phyloP scores from a whole-genome alignment of 2,888 invertebrate species.

The Cheiracanthium punctorium region DNA sequence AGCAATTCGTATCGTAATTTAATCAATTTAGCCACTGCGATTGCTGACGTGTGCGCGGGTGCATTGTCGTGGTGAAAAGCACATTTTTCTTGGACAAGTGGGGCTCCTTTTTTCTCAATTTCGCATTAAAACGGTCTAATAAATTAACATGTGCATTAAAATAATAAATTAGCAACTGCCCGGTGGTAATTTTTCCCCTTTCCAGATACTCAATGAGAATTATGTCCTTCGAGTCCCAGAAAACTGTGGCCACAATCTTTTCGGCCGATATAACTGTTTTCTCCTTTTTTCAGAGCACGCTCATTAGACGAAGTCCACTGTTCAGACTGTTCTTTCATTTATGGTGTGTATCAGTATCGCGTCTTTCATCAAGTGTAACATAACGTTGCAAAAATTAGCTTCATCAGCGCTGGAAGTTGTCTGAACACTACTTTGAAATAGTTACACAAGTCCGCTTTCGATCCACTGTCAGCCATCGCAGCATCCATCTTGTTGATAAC shows the following conservation, averaged over 20 bases:
- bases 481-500: neutral
- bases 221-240: slow-evolving; percentile 55
- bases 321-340: slow-evolving; percentile 73
- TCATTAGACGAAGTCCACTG: slow-evolving; percentile 28
- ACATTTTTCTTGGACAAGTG: slow-evolving; percentile 11
- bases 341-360: slow-evolving; percentile 74
- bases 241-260: slow-evolving; percentile 63
- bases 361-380: slow-evolving; percentile 75
- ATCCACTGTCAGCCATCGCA: neutral
- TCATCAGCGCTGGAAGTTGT: slow-evolving; percentile 49
- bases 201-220: slow-evolving; percentile 66
- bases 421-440: neutral
- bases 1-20: slow-evolving; percentile 43
- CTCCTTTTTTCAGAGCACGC: slow-evolving; percentile 34
- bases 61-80: slow-evolving; percentile 56
- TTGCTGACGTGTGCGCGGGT: slow-evolving; percentile 20
- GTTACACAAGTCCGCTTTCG: neutral
- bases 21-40: slow-evolving; percentile 19
- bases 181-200: slow-evolving; percentile 58
- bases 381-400: slow-evolving; percentile 47
- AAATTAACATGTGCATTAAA: slow-evolving; percentile 47
- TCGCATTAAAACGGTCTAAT: slow-evolving; percentile 20
- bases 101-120: slow-evolving; percentile 7
- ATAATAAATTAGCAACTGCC: too few species aligned
- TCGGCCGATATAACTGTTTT: slow-evolving; percentile 24